Percentiles rank a stretch among this genome's conserved stretches.
phyloP scores from a whole-genome alignment of 1,140 invertebrate species.

The Sarcophaga bullata region DNA sequence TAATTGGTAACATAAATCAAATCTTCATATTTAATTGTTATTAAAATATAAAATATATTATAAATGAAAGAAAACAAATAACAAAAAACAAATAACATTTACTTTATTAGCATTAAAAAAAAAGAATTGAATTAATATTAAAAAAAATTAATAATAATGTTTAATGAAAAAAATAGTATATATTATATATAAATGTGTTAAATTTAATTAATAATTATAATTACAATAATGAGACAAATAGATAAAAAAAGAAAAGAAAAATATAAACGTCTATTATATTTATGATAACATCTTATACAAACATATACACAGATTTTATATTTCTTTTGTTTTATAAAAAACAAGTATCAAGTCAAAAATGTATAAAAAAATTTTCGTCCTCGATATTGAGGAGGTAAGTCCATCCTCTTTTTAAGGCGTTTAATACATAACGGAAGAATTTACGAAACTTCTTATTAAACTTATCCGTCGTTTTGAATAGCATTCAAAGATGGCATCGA shows the following conservation, averaged over 20 bases:
- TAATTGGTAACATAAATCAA: too few relatives aligned
- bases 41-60: not conserved
- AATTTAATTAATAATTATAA: not conserved
- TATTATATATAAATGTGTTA: constrained; percentile 2
- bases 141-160: not conserved
- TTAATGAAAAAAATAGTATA: too few relatives aligned
- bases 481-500: too few relatives aligned
- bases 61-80: not conserved
- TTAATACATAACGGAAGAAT: too few relatives aligned
- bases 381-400: too few relatives aligned
- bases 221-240: not conserved
- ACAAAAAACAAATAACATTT: not conserved
- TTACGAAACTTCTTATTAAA: too few relatives aligned
- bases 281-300: not conserved
- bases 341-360: too few relatives aligned
- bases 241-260: not conserved
- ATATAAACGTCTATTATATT: constrained; percentile 1
- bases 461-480: too few relatives aligned
- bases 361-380: too few relatives aligned
- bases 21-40: too few relatives aligned
- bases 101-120: constrained; percentile 10
- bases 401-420: too few relatives aligned
- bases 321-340: too few relatives aligned
- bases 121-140: not conserved
- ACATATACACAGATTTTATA: not conserved